These are phyloP conservation scores for Spermophilus dauricus DNA, from an alignment of 2,113 vertebrate species.

Conservation along the genomic window DNA sequence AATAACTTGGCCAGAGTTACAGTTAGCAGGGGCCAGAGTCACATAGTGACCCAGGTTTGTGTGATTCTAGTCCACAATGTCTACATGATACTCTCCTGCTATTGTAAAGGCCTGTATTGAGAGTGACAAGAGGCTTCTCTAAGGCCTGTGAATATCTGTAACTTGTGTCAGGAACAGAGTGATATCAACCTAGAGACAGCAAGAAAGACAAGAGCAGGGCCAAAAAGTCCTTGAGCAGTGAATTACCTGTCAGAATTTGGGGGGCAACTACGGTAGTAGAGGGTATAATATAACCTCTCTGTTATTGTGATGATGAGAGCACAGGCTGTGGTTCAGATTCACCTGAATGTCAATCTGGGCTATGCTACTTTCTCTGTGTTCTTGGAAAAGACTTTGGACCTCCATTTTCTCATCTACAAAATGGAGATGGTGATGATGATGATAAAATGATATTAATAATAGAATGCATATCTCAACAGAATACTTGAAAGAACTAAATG, in stretches of 20 bases:
- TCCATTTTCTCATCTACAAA: constrained; percentile 16
- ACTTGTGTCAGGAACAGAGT: not conserved
- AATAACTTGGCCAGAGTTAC: not conserved
- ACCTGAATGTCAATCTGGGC: not conserved
- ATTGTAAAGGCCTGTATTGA: not conserved
- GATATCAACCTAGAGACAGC: not conserved
- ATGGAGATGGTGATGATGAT: not conserved
- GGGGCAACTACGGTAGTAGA: too few relatives aligned
- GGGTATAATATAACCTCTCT: too few relatives aligned
- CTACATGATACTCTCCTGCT: not conserved
- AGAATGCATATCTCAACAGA: not conserved
- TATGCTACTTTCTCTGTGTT: not conserved
- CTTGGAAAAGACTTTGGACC: not conserved
- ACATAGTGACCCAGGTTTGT: not conserved
- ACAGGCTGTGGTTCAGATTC: not conserved
- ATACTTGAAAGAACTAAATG: not conserved
- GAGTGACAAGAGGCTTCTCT: not conserved
- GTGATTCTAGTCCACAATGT: not conserved
- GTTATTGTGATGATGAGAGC: not conserved
- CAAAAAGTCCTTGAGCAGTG: not conserved
- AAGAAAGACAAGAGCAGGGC: not conserved
- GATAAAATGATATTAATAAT: not conserved
- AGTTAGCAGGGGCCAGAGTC: not conserved
- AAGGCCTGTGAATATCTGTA: not conserved
- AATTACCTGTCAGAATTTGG: not conserved